Percentiles rank a stretch among this genome's conserved stretches.
phyloP scores from a whole-genome alignment of 2,888 invertebrate species.

The Coleophora flavipennella region DNA sequence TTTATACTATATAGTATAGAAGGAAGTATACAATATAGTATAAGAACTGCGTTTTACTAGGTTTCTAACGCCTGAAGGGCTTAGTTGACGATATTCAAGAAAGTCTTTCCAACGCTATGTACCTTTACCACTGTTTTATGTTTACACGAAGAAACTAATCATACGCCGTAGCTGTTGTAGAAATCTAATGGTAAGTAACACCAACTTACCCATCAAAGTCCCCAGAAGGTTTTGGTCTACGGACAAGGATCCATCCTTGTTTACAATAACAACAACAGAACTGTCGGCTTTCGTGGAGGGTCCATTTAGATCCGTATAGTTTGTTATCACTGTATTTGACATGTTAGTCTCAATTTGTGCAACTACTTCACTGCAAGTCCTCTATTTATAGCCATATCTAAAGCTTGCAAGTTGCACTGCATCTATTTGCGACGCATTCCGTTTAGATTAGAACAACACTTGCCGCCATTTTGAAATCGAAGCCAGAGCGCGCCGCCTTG shows the following conservation, averaged over 20 bases:
- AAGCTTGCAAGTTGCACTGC: conserved; percentile 49
- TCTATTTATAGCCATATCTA: conserved; percentile 57
- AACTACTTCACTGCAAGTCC: conserved; percentile 42
- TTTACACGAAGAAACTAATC: no score
- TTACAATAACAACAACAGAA: conserved; percentile 87
- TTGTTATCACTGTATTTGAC: conserved; percentile 70
- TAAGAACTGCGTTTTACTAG: no score
- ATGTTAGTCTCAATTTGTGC: conserved; percentile 50
- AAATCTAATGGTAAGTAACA: no score
- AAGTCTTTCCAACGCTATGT: no score
- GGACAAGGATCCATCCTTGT: conserved; percentile 87
- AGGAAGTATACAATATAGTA: no score
- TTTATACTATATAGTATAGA: no score
- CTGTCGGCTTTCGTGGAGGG: conserved; percentile 74
- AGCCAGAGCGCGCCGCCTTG: conserved; percentile 4
- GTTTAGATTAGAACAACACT: conserved; percentile 42
- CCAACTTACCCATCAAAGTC: conserved; percentile 80
- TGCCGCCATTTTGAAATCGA: conserved; percentile 54
- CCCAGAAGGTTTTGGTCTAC: conserved; percentile 86
- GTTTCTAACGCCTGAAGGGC: no score
- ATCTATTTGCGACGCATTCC: conserved; percentile 59
- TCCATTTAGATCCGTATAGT: conserved; percentile 67
- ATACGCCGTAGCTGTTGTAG: no score
- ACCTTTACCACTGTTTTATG: no score
- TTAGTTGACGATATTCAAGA: no score